Evolutionary conservation across 2,797 vertebrate genomes (phyloP), one percentile per base, ranked within the genome.

Genomic region (Pipistrellus pygmaeus): DNA sequence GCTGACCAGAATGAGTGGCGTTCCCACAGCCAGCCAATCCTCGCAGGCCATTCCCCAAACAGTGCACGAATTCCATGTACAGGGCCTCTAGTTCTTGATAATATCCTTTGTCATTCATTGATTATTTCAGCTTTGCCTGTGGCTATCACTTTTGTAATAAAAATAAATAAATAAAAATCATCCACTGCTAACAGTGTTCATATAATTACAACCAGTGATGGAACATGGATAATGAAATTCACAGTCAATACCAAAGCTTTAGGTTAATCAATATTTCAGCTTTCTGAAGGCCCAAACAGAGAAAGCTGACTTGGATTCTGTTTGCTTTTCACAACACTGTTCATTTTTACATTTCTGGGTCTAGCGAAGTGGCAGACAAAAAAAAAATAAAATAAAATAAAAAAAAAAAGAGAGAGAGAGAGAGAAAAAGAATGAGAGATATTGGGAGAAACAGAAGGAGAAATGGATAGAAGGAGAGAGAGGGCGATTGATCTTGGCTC

Each of bases 61-160:
- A 30, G 60, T 62, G 60, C 60, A 62, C 5, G 1, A 14, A 6
- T 30, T 21, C 13, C 27, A 30, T 62, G 27, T 25, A 62, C 27
- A 62, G 60, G 27, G 60, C 60, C 12, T 62, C 27, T 62, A 62
- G 27, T 62, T 88, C n/a, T 55, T 90, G 62, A 73, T 73, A 53
- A 82, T 32, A 53, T 8, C 1, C 60, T 76, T 86, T 78, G 12
- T 21, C 66, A 30, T 35, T 88, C 35, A 8, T n/a, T 32, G 14
- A 90, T 62, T 80, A 60, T 91, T 96, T 91, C 15, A 90, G 51
- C 32, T 85, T 85, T 17, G 46, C 73, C 8, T 87, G 32, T 85
- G 30, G 93, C 10, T 88, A 20, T 60, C 15, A 35, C 64, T 95
- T 92, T 90, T 35, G 32, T 62, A 95, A 73, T 71, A 48, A n/a